A percentile compares a stretch with the other conserved stretches of the same genome.
Evolutionary conservation across 2,888 invertebrate species (phyloP).

Genomic region (Chrysodeixis includens): DNA sequence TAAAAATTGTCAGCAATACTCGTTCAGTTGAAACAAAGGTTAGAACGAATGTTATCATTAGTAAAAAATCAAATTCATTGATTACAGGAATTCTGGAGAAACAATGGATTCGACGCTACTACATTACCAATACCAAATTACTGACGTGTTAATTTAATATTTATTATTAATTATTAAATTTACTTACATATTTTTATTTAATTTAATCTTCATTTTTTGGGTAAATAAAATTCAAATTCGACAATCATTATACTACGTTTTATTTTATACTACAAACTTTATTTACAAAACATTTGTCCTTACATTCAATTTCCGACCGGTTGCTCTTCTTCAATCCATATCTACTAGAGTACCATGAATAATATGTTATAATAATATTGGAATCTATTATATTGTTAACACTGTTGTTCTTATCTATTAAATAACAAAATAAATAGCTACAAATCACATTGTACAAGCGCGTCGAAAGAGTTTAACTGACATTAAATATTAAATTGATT

Average conservation of each 20-base stretch:
- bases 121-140: constrained; percentile 60
- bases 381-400: constrained; percentile 62
- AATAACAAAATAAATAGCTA: constrained; percentile 83
- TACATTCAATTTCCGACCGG: constrained; percentile 63
- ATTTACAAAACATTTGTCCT: constrained; percentile 82
- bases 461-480: constrained; percentile 58
- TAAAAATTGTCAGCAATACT: too few relatives aligned
- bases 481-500: constrained; percentile 42
- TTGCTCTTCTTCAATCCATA: constrained; percentile 64
- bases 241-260: constrained; percentile 86
- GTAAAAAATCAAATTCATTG: neutral
- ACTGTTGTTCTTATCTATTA: constrained; percentile 74
- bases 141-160: neutral
- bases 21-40: too few relatives aligned
- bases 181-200: too few relatives aligned
- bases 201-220: too few relatives aligned
- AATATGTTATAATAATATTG: constrained; percentile 46
- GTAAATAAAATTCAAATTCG: constrained; percentile 75
- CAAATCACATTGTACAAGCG: constrained; percentile 74
- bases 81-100: constrained; percentile 73
- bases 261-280: constrained; percentile 81
- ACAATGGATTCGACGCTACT: constrained; percentile 60
- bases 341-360: constrained; percentile 53
- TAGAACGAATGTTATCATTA: neutral
- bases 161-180: too few relatives aligned